Evolutionary conservation across 2,888 invertebrate genomes (phyloP).

Genomic region (Biston betularia): DNA sequence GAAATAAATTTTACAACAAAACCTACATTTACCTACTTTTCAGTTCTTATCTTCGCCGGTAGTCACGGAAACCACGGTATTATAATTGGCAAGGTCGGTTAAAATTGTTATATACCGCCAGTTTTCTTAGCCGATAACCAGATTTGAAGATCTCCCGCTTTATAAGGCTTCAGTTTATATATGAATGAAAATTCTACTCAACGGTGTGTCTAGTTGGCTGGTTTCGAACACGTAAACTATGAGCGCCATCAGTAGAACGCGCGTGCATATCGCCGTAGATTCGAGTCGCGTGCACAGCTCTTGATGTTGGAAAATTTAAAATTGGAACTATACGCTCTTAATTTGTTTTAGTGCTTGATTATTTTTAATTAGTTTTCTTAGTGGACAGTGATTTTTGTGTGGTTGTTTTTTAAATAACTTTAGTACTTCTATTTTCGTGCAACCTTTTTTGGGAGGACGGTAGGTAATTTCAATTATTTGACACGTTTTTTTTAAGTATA

Average conservation of each 20-base stretch:
- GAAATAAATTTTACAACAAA: constrained; percentile 14
- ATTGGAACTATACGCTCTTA: constrained; percentile 44
- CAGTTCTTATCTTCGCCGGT: constrained; percentile 25
- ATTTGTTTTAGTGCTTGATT: constrained; percentile 42
- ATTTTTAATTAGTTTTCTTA: constrained; percentile 34
- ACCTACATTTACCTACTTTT: not conserved
- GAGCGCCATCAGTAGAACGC: constrained; percentile 56
- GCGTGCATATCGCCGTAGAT: constrained; percentile 69
- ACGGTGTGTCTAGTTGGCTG: constrained; percentile 56
- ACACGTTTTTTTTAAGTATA: not conserved
- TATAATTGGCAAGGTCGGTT: constrained; percentile 52
- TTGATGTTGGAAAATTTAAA: constrained; percentile 52
- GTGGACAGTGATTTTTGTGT: constrained; percentile 45
- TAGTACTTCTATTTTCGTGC: constrained; percentile 8
- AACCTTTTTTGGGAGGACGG: constrained; percentile 43
- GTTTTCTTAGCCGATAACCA: constrained; percentile 41
- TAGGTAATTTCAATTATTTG: constrained; percentile 19
- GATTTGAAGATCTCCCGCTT: constrained; percentile 27
- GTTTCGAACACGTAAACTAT: constrained; percentile 68
- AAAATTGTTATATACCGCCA: constrained; percentile 38
- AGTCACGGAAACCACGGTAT: constrained; percentile 36
- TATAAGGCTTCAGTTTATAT: constrained; percentile 9
- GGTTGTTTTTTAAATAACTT: constrained; percentile 1
- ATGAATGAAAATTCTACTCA: constrained; percentile 31
- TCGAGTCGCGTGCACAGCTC: constrained; percentile 67